phyloP scores from a whole-genome alignment of 1,140 invertebrate genomes.

The Araneus ventricosus region DNA sequence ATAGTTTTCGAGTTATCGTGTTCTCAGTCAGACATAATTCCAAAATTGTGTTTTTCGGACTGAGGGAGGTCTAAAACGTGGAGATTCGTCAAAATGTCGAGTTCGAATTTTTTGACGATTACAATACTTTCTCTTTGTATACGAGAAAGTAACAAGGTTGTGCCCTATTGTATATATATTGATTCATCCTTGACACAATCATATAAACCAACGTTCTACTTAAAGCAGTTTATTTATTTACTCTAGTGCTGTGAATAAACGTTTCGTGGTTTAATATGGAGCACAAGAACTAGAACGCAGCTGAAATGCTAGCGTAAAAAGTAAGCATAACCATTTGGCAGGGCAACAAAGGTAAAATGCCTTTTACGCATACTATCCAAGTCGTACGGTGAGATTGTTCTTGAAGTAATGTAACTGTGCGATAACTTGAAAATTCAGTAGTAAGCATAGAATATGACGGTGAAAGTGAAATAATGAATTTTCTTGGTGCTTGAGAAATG shows the following conservation, averaged over 20 bases:
- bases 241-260: constrained; percentile 11
- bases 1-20: too few species aligned
- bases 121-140: too few species aligned
- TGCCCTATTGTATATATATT: neutral
- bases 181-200: constrained; percentile 1
- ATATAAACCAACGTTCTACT: neutral
- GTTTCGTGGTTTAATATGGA: neutral
- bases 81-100: too few species aligned
- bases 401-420: neutral
- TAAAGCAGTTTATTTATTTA: constrained; percentile 34
- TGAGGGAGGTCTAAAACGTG: too few species aligned
- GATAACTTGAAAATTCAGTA: too few species aligned
- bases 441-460: too few species aligned
- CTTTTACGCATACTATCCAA: neutral
- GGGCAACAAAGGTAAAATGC: neutral
- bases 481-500: too few species aligned
- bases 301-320: neutral
- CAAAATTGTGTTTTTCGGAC: too few species aligned
- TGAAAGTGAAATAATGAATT: too few species aligned
- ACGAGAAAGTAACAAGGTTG: too few species aligned
- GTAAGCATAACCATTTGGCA: neutral
- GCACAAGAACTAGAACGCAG: constrained; percentile 14
- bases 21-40: too few species aligned
- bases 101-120: too few species aligned
- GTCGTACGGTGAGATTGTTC: neutral